Conservation (phyloP, 2,113 vertebrate species). For the Dromiciops gliroides region DNA sequence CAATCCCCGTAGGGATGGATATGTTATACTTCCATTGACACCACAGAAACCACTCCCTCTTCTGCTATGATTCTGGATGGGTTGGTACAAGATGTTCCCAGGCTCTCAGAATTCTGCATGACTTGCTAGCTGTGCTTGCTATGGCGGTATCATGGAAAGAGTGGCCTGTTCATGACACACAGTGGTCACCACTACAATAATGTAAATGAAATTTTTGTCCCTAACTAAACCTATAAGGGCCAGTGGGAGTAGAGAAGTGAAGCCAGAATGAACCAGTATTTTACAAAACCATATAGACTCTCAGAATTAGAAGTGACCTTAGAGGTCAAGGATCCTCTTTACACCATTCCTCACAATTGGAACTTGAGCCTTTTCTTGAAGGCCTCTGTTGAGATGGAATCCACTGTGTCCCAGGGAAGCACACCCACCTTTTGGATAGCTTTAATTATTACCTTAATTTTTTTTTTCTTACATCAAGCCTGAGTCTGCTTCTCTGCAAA, state of each 20-base stretch:
- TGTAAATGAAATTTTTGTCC: not conserved
- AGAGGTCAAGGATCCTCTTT: not conserved
- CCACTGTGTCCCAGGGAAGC: not conserved
- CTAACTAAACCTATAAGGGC: not conserved
- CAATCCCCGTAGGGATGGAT: not conserved
- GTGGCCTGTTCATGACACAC: not conserved
- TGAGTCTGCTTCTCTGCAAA: not conserved
- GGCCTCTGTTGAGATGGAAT: not conserved
- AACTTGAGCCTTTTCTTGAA: not conserved
- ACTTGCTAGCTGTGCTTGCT: not conserved
- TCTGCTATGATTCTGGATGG: not conserved
- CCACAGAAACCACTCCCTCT: not conserved
- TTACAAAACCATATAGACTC: not conserved
- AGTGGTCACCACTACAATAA: not conserved
- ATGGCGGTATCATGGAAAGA: not conserved
- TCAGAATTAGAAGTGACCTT: not conserved
- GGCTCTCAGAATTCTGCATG: not conserved
- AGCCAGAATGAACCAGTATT: not conserved
- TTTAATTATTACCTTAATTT: not conserved
- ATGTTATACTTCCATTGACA: not conserved
- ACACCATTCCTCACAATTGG: not conserved
- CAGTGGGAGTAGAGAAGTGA: not conserved
- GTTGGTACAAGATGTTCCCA: not conserved
- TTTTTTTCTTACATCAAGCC: not conserved
- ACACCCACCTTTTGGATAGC: not conserved